phyloP scores from a whole-genome alignment of 1,140 invertebrate genomes.

The Ceratina australensis region DNA sequence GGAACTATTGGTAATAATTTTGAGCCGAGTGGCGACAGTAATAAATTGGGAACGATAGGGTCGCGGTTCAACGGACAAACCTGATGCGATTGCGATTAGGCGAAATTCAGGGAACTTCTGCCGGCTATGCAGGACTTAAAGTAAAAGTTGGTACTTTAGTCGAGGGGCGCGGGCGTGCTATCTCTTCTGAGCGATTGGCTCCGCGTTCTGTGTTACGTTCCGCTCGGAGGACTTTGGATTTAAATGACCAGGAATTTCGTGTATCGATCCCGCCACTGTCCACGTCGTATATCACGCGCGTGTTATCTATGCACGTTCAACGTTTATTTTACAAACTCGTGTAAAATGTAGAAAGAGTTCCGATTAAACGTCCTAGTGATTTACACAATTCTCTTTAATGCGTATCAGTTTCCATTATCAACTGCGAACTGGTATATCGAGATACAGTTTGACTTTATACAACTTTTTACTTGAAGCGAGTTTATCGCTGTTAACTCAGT shows the following conservation, averaged over 20 bases:
- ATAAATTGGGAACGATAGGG: too few species aligned
- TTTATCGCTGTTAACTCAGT: too few species aligned
- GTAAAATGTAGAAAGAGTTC: neutral
- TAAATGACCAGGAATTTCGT: constrained; percentile 1
- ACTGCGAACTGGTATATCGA: neutral
- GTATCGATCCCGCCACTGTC: constrained; percentile 10
- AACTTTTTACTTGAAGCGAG: too few species aligned
- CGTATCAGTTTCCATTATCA: neutral
- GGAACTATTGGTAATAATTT: too few species aligned
- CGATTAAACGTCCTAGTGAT: constrained; percentile 31
- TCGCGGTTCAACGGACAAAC: too few species aligned
- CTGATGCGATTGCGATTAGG: neutral
- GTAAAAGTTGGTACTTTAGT: neutral
- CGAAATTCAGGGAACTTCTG: neutral
- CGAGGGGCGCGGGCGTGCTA: neutral
- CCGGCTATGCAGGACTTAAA: neutral
- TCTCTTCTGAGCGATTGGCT: constrained; percentile 37
- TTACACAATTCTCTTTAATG: neutral
- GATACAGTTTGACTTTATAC: too few species aligned
- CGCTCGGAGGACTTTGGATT: neutral
- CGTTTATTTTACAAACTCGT: neutral
- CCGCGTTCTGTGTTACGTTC: neutral
- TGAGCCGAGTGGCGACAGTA: too few species aligned
- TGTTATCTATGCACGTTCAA: neutral
- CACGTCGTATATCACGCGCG: neutral